phyloP scores from a whole-genome alignment of 2,113 vertebrate species.

The Miniopterus natalensis region DNA sequence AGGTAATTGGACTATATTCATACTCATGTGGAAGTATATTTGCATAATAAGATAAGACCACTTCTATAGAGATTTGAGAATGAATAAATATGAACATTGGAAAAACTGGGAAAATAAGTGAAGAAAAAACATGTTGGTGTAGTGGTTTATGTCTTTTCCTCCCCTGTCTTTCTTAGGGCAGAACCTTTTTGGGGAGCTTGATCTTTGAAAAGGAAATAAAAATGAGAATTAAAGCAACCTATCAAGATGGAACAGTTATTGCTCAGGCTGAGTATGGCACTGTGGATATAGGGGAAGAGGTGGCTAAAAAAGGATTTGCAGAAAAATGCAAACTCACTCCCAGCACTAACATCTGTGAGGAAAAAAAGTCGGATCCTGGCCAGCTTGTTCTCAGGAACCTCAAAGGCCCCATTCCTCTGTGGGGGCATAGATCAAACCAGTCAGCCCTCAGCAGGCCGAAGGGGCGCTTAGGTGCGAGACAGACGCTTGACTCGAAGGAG shows the following conservation, averaged over 20 bases:
- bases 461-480: slow-evolving; percentile 63
- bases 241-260: slow-evolving; percentile 88
- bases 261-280: slow-evolving; percentile 87
- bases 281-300: slow-evolving; percentile 89
- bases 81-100: slow-evolving; percentile 32
- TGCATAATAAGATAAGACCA: neutral
- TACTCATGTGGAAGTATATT: neutral
- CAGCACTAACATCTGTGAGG: slow-evolving; percentile 22
- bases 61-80: neutral
- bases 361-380: slow-evolving; percentile 60
- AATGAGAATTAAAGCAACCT: slow-evolving; percentile 85
- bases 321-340: slow-evolving; percentile 76
- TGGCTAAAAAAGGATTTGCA: slow-evolving; percentile 90
- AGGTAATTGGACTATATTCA: slow-evolving; percentile 30
- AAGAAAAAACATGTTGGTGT: slow-evolving; percentile 12
- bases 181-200: slow-evolving; percentile 89
- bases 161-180: slow-evolving; percentile 86
- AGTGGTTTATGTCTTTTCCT: slow-evolving; percentile 56
- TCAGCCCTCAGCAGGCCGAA: slow-evolving; percentile 60
- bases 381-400: slow-evolving; percentile 66
- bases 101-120: slow-evolving; percentile 55
- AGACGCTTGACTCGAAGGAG: slow-evolving; percentile 74
- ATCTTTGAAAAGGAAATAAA: slow-evolving; percentile 90
- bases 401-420: slow-evolving; percentile 72
- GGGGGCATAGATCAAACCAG: slow-evolving; percentile 67